Evolutionary conservation across 2,113 vertebrate genomes (phyloP).

Genomic region (Himantopus leucocephalus): DNA sequence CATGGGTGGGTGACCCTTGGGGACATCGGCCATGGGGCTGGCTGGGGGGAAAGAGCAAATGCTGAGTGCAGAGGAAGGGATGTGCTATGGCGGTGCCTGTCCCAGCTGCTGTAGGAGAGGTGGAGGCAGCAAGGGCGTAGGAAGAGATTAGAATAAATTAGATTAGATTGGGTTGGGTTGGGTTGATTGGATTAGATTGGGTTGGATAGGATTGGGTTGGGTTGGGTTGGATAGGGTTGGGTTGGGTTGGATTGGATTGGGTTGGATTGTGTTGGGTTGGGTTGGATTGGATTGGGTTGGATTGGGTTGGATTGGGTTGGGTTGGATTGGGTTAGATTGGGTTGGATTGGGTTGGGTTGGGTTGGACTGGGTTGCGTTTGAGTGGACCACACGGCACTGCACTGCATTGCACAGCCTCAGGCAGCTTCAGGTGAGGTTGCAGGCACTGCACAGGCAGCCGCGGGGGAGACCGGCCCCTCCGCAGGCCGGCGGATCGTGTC

Average conservation of each 20-base stretch:
- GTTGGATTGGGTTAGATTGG: fast-evolving
- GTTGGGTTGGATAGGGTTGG: background rate
- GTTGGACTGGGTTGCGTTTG: no score
- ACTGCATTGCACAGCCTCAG: no score
- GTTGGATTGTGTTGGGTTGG: background rate
- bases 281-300: no score
- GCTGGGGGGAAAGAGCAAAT: background rate
- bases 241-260: no score
- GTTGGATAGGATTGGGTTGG: background rate
- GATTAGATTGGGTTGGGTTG: background rate
- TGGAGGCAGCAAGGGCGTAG: background rate
- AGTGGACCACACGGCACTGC: background rate
- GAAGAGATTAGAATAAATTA: background rate
- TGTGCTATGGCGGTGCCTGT: background rate
- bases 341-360: fast-evolving
- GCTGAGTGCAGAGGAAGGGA: background rate
- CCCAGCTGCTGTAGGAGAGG: background rate
- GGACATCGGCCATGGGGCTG: background rate
- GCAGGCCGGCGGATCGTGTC: no score
- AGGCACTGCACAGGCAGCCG: no score
- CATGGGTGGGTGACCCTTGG: background rate
- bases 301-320: fast-evolving
- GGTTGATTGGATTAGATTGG: no score
- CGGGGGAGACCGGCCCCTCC: no score
- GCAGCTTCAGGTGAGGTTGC: no score